Evolutionary conservation across 2,888 invertebrate genomes (phyloP).

Genomic region (Folsomia candida): DNA sequence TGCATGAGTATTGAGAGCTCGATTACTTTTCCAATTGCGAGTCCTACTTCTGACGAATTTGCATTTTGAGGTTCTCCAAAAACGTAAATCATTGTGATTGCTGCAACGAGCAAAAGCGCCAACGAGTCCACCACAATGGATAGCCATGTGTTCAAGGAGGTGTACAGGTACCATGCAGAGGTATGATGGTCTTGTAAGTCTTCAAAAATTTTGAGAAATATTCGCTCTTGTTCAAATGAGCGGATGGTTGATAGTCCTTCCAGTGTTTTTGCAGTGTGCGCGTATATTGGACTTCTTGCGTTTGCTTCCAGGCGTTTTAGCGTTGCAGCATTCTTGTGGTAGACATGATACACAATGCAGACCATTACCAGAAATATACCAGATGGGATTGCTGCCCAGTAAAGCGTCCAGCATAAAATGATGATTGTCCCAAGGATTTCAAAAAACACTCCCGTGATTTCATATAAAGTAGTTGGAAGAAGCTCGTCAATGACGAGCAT

Average conservation of each 20-base stretch:
- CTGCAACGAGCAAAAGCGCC: constrained; percentile 77
- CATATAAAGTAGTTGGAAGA: constrained; percentile 37
- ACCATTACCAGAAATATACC: background rate
- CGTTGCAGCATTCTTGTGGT: constrained; percentile 17
- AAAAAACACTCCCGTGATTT: constrained; percentile 26
- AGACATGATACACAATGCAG: constrained; percentile 9
- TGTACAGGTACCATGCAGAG: constrained; percentile 86
- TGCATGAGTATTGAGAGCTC: constrained; percentile 77
- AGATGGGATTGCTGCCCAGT: constrained; percentile 20
- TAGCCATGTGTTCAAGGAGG: constrained; percentile 87
- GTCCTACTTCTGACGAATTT: constrained; percentile 58
- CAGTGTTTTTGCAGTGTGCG: constrained; percentile 81
- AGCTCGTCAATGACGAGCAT: constrained; percentile 41
- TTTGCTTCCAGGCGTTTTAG: constrained; percentile 32
- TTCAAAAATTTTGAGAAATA: constrained; percentile 74
- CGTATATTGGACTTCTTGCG: constrained; percentile 88
- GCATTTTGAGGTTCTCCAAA: background rate
- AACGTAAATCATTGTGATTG: constrained; percentile 66
- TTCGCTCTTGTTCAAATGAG: constrained; percentile 77
- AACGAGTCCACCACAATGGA: constrained; percentile 87
- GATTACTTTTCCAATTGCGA: constrained; percentile 69
- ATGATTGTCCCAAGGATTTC: constrained; percentile 21
- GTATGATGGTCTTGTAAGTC: constrained; percentile 72
- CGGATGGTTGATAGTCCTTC: constrained; percentile 88
- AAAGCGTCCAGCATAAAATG: constrained; percentile 14